A percentile compares a stretch with the other conserved stretches of the same genome.
phyloP scores from a whole-genome alignment of 30 jellyfish, hydroid and myxozoan genomes.

The Hydra vulgaris region DNA sequence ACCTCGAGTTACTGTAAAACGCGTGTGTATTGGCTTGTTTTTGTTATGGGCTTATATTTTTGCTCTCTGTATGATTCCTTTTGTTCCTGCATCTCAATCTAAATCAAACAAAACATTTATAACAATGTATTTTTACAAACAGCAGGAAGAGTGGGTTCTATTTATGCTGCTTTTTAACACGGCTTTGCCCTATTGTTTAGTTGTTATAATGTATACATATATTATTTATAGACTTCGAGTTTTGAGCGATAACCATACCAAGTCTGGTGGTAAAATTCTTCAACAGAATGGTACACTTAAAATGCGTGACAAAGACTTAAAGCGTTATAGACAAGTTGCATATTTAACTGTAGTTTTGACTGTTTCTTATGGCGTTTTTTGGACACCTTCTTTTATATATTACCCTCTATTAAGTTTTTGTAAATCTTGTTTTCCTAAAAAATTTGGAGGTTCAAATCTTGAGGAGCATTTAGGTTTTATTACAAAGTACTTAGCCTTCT shows the following conservation, averaged over 20 bases:
- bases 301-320: slow-evolving; percentile 12
- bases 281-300: background rate
- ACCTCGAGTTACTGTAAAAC: slow-evolving; percentile 36
- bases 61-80: slow-evolving; percentile 57
- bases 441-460: slow-evolving; percentile 28
- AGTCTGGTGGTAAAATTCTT: background rate
- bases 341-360: slow-evolving; percentile 39
- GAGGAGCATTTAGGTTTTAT: slow-evolving; percentile 45
- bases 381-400: slow-evolving; percentile 91
- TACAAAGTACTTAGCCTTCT: slow-evolving; percentile 60
- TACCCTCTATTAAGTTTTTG: slow-evolving; percentile 46
- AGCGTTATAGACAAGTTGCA: slow-evolving; percentile 34
- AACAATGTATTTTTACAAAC: slow-evolving; percentile 24
- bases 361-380: slow-evolving; percentile 43
- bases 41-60: slow-evolving; percentile 49
- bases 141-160: slow-evolving; percentile 51
- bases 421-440: slow-evolving; percentile 39
- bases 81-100: slow-evolving; percentile 25
- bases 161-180: slow-evolving; percentile 63
- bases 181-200: slow-evolving; percentile 51
- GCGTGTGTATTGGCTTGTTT: slow-evolving; percentile 25
- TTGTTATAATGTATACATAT: slow-evolving; percentile 29
- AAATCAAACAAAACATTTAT: background rate
- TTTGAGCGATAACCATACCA: background rate
- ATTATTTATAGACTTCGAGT: slow-evolving; percentile 21